A percentile compares a stretch with the other conserved stretches of the same genome.
Conservation (phyloP, 1,140 invertebrate species). For the Leptinotarsa texana region DNA sequence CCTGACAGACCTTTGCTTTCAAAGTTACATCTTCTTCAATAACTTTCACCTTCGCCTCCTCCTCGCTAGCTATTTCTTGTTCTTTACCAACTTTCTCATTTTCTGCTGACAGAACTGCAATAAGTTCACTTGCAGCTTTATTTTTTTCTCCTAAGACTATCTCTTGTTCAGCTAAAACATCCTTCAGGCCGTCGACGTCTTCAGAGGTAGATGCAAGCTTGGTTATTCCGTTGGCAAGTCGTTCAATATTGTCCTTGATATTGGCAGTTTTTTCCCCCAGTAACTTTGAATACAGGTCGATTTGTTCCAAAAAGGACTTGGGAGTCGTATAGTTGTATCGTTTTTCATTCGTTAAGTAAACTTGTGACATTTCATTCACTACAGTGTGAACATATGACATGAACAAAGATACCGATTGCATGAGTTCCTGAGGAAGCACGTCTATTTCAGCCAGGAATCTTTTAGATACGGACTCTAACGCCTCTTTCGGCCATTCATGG, state of each 20-base stretch:
- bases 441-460: constrained; percentile 80
- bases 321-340: constrained; percentile 97
- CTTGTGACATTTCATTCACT: constrained; percentile 83
- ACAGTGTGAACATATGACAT: constrained; percentile 90
- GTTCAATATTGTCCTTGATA: constrained; percentile 74
- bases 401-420: constrained; percentile 75
- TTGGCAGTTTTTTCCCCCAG: constrained; percentile 77
- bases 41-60: constrained; percentile 86
- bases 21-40: constrained; percentile 86
- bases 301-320: constrained; percentile 94
- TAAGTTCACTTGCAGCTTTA: constrained; percentile 86
- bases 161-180: constrained; percentile 84
- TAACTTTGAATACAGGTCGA: constrained; percentile 83
- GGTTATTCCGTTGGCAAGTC: constrained; percentile 85
- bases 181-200: constrained; percentile 61
- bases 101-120: constrained; percentile 85
- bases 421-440: constrained; percentile 65
- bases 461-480: constrained; percentile 84
- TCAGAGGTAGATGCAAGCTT: constrained; percentile 81
- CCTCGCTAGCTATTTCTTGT: constrained; percentile 79
- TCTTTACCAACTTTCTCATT: constrained; percentile 88
- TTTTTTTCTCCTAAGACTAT: constrained; percentile 86
- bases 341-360: constrained; percentile 83
- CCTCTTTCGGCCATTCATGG: constrained; percentile 93
- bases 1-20: constrained; percentile 84